These are phyloP conservation scores for Tringa solitaria DNA, from an alignment of 2,113 vertebrate genomes.

Conservation along the genomic window DNA sequence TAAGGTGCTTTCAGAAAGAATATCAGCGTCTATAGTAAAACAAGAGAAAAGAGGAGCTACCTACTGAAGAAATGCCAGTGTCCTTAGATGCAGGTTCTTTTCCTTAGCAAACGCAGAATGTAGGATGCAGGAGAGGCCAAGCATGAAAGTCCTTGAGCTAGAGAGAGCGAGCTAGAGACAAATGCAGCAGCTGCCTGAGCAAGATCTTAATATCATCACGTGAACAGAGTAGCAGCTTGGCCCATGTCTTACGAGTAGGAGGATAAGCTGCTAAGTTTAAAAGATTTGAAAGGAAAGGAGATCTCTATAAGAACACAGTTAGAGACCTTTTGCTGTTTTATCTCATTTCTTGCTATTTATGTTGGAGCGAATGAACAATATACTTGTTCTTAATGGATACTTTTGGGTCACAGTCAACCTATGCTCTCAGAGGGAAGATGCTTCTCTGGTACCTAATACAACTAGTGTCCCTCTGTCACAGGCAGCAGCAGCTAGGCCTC, in stretches of 20 bases:
- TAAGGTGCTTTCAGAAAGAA: neutral
- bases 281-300: neutral
- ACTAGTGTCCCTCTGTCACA: neutral
- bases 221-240: neutral
- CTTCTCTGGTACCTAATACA: neutral
- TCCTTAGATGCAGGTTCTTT: neutral
- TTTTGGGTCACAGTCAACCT: neutral
- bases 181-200: neutral
- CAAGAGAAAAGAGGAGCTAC: neutral
- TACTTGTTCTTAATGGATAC: neutral
- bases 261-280: neutral
- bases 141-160: neutral
- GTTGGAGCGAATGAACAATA: neutral
- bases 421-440: neutral
- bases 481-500: neutral
- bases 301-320: neutral
- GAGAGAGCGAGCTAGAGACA: neutral
- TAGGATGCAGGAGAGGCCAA: neutral
- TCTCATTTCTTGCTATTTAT: neutral
- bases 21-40: neutral
- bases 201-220: neutral
- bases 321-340: neutral
- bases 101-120: neutral
- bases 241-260: neutral
- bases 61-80: neutral